Percentiles rank a stretch among this genome's conserved stretches.
phyloP scores from a whole-genome alignment of 2,888 invertebrate genomes.

The Diplazon laetatorius region DNA sequence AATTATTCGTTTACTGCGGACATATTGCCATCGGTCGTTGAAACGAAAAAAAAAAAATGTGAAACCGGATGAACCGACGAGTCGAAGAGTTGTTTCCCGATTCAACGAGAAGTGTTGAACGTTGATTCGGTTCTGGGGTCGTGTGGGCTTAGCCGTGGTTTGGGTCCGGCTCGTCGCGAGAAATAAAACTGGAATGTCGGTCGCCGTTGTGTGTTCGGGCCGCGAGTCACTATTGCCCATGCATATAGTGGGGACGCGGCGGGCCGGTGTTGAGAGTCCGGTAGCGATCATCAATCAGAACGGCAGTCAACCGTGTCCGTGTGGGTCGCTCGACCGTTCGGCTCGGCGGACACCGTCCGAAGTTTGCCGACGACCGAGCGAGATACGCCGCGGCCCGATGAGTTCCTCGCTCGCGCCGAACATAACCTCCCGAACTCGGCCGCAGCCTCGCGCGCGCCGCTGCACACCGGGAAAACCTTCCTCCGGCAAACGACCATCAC shows the following conservation, averaged over 20 bases:
- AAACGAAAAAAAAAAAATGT: too few relatives aligned
- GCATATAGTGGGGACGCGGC: slow-evolving; percentile 71
- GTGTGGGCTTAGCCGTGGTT: too few relatives aligned
- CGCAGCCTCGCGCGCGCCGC: too few relatives aligned
- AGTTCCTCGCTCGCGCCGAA: slow-evolving; percentile 61
- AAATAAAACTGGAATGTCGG: slow-evolving; percentile 33
- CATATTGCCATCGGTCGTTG: background rate
- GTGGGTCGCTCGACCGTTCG: slow-evolving; percentile 76
- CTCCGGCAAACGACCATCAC: slow-evolving; percentile 62
- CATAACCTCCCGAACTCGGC: slow-evolving; percentile 77
- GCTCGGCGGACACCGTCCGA: slow-evolving; percentile 72
- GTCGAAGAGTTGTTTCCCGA: slow-evolving; percentile 57
- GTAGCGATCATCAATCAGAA: slow-evolving; percentile 81
- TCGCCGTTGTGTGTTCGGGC: slow-evolving; percentile 21
- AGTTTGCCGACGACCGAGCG: slow-evolving; percentile 54
- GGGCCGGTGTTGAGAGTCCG: slow-evolving; percentile 79
- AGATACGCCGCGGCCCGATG: slow-evolving; percentile 63
- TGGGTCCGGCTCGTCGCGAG: slow-evolving; percentile 40
- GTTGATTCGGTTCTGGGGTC: too few relatives aligned
- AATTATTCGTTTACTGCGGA: background rate
- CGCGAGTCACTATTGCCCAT: slow-evolving; percentile 62
- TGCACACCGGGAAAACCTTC: slow-evolving; percentile 74
- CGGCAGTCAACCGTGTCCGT: slow-evolving; percentile 79
- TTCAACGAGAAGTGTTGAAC: slow-evolving; percentile 36
- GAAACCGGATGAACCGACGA: slow-evolving; percentile 65